Conservation (phyloP, 1,140 invertebrate genomes). For the Mycetomoellerius zeteki region DNA sequence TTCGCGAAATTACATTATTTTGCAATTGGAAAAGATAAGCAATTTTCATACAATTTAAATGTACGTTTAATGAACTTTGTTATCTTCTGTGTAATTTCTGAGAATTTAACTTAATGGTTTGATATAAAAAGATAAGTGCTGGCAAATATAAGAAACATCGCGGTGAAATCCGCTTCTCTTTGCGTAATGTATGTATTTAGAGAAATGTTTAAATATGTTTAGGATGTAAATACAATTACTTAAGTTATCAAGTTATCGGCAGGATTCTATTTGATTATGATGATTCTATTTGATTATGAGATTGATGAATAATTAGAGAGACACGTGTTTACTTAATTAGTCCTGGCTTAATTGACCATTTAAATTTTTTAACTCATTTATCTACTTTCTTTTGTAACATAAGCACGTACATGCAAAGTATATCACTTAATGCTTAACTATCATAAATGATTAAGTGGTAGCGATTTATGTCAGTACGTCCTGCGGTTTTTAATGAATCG, state of each 20-base stretch:
- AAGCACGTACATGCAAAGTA: constrained; percentile 1
- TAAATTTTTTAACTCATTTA: constrained; percentile 16
- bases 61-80: neutral
- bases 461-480: constrained; percentile 54
- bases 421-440: constrained; percentile 35
- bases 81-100: neutral
- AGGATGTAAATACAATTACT: neutral
- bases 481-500: constrained; percentile 54
- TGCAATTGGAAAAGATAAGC: neutral
- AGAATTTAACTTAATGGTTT: neutral
- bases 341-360: constrained; percentile 33
- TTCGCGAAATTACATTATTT: neutral
- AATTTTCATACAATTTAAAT: neutral
- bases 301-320: neutral
- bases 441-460: constrained; percentile 57
- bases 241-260: neutral
- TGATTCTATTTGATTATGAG: no score
- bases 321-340: constrained; percentile 35
- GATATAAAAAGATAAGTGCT: neutral
- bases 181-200: neutral
- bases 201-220: neutral
- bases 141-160: neutral
- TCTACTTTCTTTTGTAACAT: neutral
- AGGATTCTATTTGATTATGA: constrained; percentile 18
- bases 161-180: neutral